These are phyloP conservation scores for Chloroceryle inda DNA, from an alignment of 2,797 vertebrate genomes.

Conservation along the genomic window DNA sequence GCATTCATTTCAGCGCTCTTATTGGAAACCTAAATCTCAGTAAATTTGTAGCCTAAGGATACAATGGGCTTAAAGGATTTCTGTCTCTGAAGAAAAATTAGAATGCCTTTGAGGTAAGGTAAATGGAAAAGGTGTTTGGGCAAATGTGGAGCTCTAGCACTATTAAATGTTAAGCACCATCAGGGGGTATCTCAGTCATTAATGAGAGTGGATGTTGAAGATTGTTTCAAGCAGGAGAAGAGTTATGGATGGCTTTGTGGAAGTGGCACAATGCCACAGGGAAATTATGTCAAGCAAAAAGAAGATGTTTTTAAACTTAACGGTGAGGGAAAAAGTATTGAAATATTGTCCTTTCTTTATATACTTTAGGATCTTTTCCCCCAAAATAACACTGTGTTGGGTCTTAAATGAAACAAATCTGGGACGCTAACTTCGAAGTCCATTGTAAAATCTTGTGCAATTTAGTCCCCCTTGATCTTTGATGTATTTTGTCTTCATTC, in stretches of 20 bases:
- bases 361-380: not conserved
- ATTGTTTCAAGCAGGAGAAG: conserved; percentile 84
- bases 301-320: conserved; percentile 75
- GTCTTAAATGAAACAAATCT: not conserved
- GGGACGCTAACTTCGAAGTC: not conserved
- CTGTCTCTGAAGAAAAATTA: conserved; percentile 99
- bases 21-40: conserved; percentile 97
- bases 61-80: conserved; percentile 99
- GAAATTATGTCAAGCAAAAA: conserved; percentile 81
- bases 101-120: conserved; percentile 94
- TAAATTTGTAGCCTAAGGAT: conserved; percentile 97
- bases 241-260: conserved; percentile 80
- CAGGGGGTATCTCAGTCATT: conserved; percentile 92
- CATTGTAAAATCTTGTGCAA: not conserved
- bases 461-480: not conserved
- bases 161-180: conserved; percentile 95
- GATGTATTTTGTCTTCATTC: not conserved
- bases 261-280: conserved; percentile 80
- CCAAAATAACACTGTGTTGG: not conserved
- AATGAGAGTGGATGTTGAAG: conserved; percentile 84
- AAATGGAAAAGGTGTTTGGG: conserved; percentile 96
- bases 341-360: not conserved
- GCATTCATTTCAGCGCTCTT: conserved; percentile 93
- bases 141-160: conserved; percentile 87
- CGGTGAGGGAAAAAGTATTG: conserved; percentile 43